Conservation (phyloP, 2,888 invertebrate species). For the Melangyna quadrimaculata region DNA sequence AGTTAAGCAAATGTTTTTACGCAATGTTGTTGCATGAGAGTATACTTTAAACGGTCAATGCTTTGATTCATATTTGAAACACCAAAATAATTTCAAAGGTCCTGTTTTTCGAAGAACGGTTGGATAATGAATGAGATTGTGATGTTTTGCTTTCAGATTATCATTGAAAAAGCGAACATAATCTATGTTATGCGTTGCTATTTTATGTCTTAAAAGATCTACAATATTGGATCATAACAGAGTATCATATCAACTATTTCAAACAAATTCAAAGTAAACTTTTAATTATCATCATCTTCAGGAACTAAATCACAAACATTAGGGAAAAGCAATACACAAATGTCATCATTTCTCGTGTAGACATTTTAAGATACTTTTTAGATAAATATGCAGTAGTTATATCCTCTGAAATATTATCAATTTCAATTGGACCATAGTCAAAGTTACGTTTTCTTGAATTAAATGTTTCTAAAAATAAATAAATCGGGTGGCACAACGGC, state of each 20-base stretch:
- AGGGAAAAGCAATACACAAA: conserved; percentile 57
- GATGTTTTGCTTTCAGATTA: conserved; percentile 57
- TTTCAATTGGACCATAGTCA: conserved; percentile 29
- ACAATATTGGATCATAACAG: conserved; percentile 29
- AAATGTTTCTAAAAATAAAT: too few relatives aligned
- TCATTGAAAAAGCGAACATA: conserved; percentile 41
- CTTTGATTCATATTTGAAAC: conserved; percentile 62
- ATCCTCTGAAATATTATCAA: conserved; percentile 18
- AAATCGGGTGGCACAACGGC: too few relatives aligned
- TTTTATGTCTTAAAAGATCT: conserved; percentile 31
- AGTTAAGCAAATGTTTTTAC: conserved; percentile 38
- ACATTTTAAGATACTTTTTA: conserved; percentile 53
- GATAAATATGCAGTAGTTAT: too few relatives aligned
- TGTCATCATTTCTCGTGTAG: conserved; percentile 57
- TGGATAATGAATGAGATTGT: conserved; percentile 61
- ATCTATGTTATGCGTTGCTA: background rate
- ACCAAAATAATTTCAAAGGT: conserved; percentile 53
- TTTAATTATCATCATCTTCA: conserved; percentile 59
- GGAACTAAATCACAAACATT: conserved; percentile 64
- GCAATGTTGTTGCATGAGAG: conserved; percentile 47
- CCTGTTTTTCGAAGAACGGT: conserved; percentile 48
- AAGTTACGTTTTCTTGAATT: conserved; percentile 38
- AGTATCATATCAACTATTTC: conserved; percentile 52
- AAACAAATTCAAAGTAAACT: conserved; percentile 46
- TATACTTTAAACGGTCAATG: conserved; percentile 56